A percentile compares a stretch with the other conserved stretches of the same genome.
Evolutionary conservation across 2,113 vertebrate species (phyloP).

Genomic region (Gila orcuttii): DNA sequence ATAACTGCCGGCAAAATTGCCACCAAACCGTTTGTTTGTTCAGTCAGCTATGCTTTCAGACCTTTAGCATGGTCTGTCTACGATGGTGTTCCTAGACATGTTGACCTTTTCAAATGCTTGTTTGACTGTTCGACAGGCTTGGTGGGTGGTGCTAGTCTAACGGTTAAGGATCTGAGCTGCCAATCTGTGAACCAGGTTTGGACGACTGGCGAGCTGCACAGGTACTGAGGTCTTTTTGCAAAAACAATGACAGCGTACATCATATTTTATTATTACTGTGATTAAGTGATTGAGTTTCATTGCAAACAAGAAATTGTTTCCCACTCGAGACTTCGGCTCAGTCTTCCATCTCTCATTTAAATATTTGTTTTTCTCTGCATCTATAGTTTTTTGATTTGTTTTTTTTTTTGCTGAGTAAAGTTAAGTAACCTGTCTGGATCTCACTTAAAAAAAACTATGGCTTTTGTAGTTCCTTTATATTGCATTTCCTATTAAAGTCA

Average conservation of each 20-base stretch:
- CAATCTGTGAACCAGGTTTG: neutral
- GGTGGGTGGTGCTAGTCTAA: neutral
- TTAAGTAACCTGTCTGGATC: neutral
- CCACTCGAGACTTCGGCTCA: neutral
- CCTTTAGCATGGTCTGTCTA: neutral
- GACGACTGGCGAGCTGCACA: neutral
- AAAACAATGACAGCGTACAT: neutral
- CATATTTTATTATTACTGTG: neutral
- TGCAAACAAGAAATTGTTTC: neutral
- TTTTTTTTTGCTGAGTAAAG: neutral
- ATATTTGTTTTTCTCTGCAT: neutral
- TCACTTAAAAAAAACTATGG: neutral
- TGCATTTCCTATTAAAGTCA: neutral
- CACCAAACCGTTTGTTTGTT: conserved; percentile 30
- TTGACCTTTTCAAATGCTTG: conserved; percentile 43
- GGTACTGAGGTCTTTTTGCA: neutral
- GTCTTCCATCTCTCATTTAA: too few relatives aligned
- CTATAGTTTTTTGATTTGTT: neutral
- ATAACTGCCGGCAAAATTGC: conserved; percentile 3
- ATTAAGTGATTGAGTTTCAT: neutral
- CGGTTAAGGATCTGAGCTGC: neutral
- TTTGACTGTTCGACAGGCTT: neutral
- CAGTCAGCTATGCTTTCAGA: conserved; percentile 27
- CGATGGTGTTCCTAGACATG: conserved; percentile 15
- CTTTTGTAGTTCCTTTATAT: neutral